Base-by-base conservation (phyloP, 1,140 invertebrate genomes). In the Ceratina calcarata region DNA sequence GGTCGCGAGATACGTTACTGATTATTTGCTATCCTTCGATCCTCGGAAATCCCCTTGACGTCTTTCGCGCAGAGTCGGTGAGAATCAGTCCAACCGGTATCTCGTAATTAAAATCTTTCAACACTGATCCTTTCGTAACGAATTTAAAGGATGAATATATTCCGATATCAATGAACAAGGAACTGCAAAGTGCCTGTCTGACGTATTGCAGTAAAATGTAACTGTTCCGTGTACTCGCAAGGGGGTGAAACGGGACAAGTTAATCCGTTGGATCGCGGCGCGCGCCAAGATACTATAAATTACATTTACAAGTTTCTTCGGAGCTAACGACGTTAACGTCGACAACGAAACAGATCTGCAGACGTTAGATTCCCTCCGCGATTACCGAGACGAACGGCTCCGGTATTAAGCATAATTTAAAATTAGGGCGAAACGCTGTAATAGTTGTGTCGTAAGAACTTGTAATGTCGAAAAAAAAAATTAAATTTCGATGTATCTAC, bases 301-400 rank as follows among this genome's bases (percentile, higher is more conserved):
- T 74, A 60, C 76, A 49, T 72, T 72, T 37, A 55, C 51, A 72
- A 78, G 68, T 78, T 72, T 78, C 76, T 78, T 78, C 60, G 76
- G 37, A 1, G 32, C 2, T 64, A 78, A 78, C 49, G 60, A 62
- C 58, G 68, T 78, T 64, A 78, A 65, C 76, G 49, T n/a, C n/a
- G 3, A 37, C 20, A 13, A 13, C 20, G 20, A 4, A 20, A 15
- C 20, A 51, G 20, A 6, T 18, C 20, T 55, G 65, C 18, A 68
- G 65, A 68, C 72, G 22, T 22, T n/a, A 24, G 60, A 74, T 53
- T 32, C 24, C 6, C 6, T 7, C 3, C 27, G 62, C 27, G 53
- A 27, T 53, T 58, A 18, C 27, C 53, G 27, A 12, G 65, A 8
- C 45, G 49, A 67, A 67, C 45, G 65, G 49, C n/a, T 10, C 66